These are phyloP conservation scores for Caerostris extrusa DNA, from an alignment of 1,140 invertebrate species.

Conservation along the genomic window DNA sequence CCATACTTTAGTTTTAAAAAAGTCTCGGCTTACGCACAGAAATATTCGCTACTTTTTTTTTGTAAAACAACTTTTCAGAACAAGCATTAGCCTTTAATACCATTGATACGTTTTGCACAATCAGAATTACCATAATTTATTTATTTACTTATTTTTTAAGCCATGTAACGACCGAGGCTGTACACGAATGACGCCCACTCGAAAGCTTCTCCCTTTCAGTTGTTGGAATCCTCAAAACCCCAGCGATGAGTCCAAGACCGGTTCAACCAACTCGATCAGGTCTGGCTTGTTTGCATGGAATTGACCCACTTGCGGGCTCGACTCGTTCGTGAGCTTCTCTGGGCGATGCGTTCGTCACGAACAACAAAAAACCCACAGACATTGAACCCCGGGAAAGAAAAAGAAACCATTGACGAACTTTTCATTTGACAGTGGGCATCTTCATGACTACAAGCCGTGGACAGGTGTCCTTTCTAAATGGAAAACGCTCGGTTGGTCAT, in stretches of 20 bases:
- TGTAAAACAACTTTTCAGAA: too few species aligned
- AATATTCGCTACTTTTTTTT: too few species aligned
- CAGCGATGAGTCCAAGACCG: not conserved
- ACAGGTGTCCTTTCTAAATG: not conserved
- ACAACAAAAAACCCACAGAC: not conserved
- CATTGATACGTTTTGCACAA: too few species aligned
- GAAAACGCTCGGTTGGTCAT: not conserved
- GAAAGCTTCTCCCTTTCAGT: too few species aligned
- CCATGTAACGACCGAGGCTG: too few species aligned
- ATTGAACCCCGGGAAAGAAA: not conserved
- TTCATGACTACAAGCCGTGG: not conserved
- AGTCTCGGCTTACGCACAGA: too few species aligned
- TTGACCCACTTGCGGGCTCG: not conserved
- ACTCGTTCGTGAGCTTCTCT: not conserved
- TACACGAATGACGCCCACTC: too few species aligned
- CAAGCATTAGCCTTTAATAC: too few species aligned
- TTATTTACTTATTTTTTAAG: too few species aligned
- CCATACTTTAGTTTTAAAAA: too few species aligned
- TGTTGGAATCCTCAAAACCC: not conserved
- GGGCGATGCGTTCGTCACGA: not conserved
- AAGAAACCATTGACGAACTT: not conserved
- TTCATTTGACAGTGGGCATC: not conserved
- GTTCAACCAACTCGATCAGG: not conserved
- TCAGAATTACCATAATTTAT: too few species aligned
- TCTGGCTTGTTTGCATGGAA: constrained; percentile 6